Base-by-base conservation (phyloP, 2,113 vertebrate species). In the Phalacrocorax pelagicus region DNA sequence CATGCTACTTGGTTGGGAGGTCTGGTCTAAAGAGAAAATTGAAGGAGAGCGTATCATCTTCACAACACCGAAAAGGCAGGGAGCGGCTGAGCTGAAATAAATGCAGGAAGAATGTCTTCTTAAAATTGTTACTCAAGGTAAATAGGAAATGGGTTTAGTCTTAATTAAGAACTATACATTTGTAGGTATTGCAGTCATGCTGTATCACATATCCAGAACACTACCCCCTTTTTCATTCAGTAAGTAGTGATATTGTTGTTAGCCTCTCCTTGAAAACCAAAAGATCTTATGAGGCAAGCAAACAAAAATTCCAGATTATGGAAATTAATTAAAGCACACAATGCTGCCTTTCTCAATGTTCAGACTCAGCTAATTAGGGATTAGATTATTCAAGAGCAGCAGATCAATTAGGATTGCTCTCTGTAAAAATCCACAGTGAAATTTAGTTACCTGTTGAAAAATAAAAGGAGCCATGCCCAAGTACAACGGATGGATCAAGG, bases 371-470 rank as follows among this genome's bases (percentile, higher is more conserved):
- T 88, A 96, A 94, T 88, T 94, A 95, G 67, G 73, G 86, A 85
- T 90, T 90, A 92, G 93, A 95, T 90, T 96, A 95, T 86, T 91
- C 73, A 94, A 92, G 95, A 92, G 71, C 81, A 86, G 57, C 72
- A 70, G 58, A 94, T 70, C 95, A 96, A 81, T 96, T 94, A 94
- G 77, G 71, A 75, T 80, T 80, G 67, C 67, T 88, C 92, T 95
- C 80, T 62, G 30, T 77, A 18, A 71, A 94, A 92, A 90, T 89
- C 54, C 47, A 18, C 88, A 71, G 55, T 88, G 94, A 97, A 95
- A 97, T 94, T 84, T 72, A 38, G 55, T 98, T 98, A 98, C 98
- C 98, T 98, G 98, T 98, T 98, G 98, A 97, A 97, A 97, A 96
- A 13, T 71, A 81, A 86, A 94, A 94, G 94, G 83, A 94, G 95